phyloP scores from a whole-genome alignment of 2,888 invertebrate species.

The Parapristionchus giblindavisi region DNA sequence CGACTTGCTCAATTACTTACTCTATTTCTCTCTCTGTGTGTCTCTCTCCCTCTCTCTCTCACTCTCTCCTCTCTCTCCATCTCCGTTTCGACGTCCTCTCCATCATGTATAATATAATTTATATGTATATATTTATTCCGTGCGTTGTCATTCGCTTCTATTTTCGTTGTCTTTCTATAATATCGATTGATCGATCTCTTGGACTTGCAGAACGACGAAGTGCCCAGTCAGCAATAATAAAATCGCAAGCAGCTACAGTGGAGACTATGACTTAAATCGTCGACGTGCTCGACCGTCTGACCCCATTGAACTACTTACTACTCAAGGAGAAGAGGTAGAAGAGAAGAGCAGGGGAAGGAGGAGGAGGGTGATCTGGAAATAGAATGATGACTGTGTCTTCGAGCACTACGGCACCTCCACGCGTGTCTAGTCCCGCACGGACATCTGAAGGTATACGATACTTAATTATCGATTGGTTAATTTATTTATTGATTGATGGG shows the following conservation, averaged over 20 bases:
- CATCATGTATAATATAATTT: no score
- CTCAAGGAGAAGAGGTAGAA: no score
- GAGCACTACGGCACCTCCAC: neutral
- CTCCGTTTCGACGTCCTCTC: constrained; percentile 9
- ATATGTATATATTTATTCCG: neutral
- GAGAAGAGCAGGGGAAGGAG: neutral
- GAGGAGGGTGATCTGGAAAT: neutral
- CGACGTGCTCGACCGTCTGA: neutral
- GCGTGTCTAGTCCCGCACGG: constrained; percentile 25
- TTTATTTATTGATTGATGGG: neutral
- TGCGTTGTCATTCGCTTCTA: neutral
- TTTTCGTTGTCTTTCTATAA: neutral
- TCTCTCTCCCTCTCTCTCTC: neutral
- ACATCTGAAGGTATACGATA: constrained; percentile 5
- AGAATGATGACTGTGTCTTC: constrained; percentile 35
- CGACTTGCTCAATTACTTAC: neutral
- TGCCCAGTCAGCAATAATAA: neutral
- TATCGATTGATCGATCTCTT: neutral
- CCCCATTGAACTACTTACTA: neutral
- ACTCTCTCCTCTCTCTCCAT: neutral
- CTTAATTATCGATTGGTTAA: neutral
- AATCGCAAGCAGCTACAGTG: neutral
- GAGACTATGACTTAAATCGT: constrained; percentile 10
- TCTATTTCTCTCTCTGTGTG: neutral
- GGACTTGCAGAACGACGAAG: constrained; percentile 23